Evolutionary conservation across 2,888 invertebrate genomes (phyloP), one percentile per base, ranked within the genome.

Genomic region (Galerucella calmariensis): DNA sequence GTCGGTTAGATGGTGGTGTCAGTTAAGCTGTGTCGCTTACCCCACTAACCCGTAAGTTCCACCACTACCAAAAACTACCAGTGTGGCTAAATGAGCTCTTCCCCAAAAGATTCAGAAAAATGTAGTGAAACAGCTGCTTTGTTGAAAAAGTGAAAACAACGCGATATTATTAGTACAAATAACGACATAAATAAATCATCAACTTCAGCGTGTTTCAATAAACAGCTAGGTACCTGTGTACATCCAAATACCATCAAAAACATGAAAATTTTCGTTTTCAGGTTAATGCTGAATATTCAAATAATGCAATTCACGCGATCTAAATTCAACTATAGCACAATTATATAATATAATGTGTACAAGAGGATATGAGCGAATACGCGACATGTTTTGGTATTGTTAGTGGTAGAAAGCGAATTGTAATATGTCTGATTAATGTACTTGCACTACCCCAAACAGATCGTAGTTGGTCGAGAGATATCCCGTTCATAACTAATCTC

Each of bases 371-470:
- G 62, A 67, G 62, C 61, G 61, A 75, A 75, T 77, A 69, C 72
- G 72, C 69, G 72, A 75, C 74, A 69, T 79, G 79, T 79, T 78
- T 75, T 75, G 74, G 78, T 73, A 78, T 79, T 79, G 78, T 78
- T 76, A 72, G 73, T 69, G 78, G 77, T 78, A 67, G 75, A 75
- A 77, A 74, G 69, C 75, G 77, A 76, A 79, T 79, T 76, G 80
- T 79, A 79, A 79, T 79, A 73, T 63, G 77, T 61, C 66, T 80
- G 79, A 80, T 80, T 79, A 79, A 80, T 79, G 76, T 75, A 74
- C 76, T 67, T 75, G 72, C 79, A 69, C 74, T 74, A 65, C 72
- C 76, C 76, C 66, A 59, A 76, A 78, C 78, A 79, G 72, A 79
- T 79, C 78, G 78, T 67, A 73, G 76, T 73, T 74, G 74, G 74